Percentiles rank a stretch among this genome's conserved stretches.
phyloP scores from a whole-genome alignment of 2,113 vertebrate genomes.

The Psophia crepitans region DNA sequence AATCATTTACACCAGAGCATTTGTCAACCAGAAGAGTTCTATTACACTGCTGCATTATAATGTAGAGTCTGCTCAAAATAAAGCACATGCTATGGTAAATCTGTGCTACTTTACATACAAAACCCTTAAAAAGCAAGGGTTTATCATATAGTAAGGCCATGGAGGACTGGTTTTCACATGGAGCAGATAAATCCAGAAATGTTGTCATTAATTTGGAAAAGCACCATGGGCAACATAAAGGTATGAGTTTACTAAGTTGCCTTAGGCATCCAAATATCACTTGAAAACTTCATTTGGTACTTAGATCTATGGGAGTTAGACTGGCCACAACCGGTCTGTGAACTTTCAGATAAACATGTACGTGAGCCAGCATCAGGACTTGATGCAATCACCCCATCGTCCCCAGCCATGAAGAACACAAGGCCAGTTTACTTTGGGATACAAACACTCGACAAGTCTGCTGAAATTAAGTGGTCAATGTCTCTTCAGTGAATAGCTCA shows the following conservation, averaged over 20 bases:
- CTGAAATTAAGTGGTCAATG: not conserved
- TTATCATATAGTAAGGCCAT: not conserved
- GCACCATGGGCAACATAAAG: not conserved
- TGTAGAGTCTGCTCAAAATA: constrained; percentile 70
- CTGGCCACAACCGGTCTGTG: not conserved
- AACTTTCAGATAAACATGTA: not conserved
- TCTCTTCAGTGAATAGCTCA: not conserved
- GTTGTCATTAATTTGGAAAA: not conserved
- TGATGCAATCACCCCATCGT: not conserved
- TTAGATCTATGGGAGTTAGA: not conserved
- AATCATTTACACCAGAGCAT: constrained; percentile 77
- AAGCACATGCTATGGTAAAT: constrained; percentile 64
- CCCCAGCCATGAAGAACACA: not conserved
- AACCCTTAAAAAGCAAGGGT: not conserved
- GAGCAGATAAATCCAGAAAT: not conserved
- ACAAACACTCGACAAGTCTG: not conserved
- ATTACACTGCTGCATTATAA: constrained; percentile 66
- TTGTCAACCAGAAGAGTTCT: constrained; percentile 74
- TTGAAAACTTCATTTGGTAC: not conserved
- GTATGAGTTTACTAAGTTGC: not conserved
- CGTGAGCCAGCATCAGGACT: not conserved
- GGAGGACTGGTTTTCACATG: not conserved
- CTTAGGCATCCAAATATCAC: not conserved
- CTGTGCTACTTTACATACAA: constrained; percentile 21
- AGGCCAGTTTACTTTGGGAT: not conserved